phyloP scores from a whole-genome alignment of 2,113 vertebrate genomes.

The Noctilio leporinus region DNA sequence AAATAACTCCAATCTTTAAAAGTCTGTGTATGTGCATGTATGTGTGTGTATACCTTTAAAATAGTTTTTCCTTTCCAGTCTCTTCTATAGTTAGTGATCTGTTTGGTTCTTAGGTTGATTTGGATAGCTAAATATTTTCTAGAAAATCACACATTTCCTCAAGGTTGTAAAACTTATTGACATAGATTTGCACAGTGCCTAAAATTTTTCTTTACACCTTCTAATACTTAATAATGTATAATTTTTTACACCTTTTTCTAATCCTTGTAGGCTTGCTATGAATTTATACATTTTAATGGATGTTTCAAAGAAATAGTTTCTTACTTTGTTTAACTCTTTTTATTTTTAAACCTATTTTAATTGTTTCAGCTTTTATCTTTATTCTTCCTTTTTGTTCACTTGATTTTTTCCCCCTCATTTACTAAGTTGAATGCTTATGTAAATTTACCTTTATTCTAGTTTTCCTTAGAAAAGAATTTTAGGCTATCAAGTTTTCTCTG shows the following conservation, averaged over 20 bases:
- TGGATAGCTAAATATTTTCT: background rate
- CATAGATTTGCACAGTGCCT: background rate
- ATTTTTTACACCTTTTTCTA: background rate
- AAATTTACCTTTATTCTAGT: background rate
- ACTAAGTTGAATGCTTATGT: background rate
- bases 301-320: background rate
- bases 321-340: background rate
- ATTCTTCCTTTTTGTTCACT: background rate
- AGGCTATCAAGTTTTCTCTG: background rate
- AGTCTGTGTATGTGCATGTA: background rate
- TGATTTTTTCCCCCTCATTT: background rate
- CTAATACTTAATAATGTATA: background rate
- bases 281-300: background rate
- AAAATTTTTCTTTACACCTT: background rate
- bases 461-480: conserved; percentile 7
- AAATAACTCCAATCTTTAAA: background rate
- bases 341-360: background rate
- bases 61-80: background rate
- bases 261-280: background rate
- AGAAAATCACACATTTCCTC: background rate
- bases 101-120: background rate
- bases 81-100: background rate
- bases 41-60: background rate
- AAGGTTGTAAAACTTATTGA: background rate
- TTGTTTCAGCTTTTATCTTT: background rate